phyloP scores from a whole-genome alignment of 2,113 vertebrate genomes.

The Nesogale talazaci region DNA sequence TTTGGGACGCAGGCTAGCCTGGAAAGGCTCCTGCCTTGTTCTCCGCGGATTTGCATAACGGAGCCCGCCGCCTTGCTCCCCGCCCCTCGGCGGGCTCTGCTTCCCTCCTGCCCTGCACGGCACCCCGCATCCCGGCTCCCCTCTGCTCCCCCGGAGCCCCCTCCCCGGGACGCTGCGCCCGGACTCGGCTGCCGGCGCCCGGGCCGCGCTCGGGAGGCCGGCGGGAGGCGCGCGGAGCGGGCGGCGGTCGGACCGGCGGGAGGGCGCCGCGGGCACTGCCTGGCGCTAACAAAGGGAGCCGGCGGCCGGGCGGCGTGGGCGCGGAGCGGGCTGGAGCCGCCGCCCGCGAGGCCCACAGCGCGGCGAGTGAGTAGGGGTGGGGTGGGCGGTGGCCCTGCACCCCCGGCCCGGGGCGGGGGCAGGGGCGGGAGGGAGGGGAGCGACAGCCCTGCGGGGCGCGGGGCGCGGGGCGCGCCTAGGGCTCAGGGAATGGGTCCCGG shows the following conservation, averaged over 20 bases:
- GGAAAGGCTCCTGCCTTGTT: neutral
- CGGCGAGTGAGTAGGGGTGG: conserved; percentile 68
- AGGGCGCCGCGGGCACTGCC: conserved; percentile 60
- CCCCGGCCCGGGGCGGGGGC: neutral
- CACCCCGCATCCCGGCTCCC: neutral
- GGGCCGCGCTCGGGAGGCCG: neutral
- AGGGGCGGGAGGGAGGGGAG: neutral
- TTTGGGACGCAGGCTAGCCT: neutral
- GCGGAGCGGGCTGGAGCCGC: neutral
- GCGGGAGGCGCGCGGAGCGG: conserved; percentile 50
- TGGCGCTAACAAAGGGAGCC: conserved; percentile 75
- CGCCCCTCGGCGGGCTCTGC: conserved; percentile 52
- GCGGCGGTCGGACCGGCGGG: neutral
- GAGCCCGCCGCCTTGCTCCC: conserved; percentile 47
- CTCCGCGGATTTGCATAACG: conserved; percentile 71
- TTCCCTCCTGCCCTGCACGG: neutral
- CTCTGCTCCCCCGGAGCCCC: neutral
- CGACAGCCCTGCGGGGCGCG: neutral
- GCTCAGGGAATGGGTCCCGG: neutral
- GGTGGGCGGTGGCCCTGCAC: neutral
- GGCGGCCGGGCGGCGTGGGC: neutral
- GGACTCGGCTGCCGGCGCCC: neutral
- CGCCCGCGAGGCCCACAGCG: neutral
- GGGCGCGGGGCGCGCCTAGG: neutral
- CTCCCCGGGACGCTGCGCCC: neutral